Evolutionary conservation across 2,797 vertebrate species (phyloP).

Genomic region (Gymnocypris eckloni): DNA sequence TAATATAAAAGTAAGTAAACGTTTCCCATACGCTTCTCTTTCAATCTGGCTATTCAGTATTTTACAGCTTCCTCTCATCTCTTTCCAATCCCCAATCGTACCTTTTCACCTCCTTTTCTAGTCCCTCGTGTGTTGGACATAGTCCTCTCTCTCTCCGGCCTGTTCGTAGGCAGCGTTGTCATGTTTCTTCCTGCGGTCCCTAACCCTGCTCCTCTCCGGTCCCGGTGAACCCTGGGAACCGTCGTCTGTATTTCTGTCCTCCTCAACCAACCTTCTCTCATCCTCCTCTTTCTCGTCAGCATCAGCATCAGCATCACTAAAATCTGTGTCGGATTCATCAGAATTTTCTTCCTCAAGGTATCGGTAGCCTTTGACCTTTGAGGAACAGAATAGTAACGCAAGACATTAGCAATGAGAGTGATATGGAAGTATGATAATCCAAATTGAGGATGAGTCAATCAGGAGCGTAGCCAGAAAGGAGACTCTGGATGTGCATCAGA

Average conservation of each 20-base stretch:
- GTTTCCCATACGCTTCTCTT: not conserved
- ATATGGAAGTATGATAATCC: not conserved
- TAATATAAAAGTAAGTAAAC: not conserved
- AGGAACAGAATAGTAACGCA: conserved; percentile 8
- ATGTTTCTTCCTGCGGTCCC: conserved; percentile 55
- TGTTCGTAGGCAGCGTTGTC: conserved; percentile 43
- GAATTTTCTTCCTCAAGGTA: conserved; percentile 94
- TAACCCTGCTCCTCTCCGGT: conserved; percentile 61
- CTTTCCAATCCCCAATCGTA: not conserved
- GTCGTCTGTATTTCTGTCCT: conserved; percentile 49
- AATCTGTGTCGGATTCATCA: conserved; percentile 86
- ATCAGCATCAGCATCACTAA: conserved; percentile 62
- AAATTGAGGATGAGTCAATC: not conserved
- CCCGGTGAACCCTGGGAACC: conserved; percentile 63
- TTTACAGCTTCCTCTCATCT: not conserved
- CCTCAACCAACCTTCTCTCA: conserved; percentile 45
- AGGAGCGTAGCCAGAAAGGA: too few relatives aligned
- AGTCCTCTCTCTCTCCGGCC: conserved; percentile 58
- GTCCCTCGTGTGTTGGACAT: not conserved
- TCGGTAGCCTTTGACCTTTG: conserved; percentile 89
- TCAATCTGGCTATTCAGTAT: conserved; percentile 10
- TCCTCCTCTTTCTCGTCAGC: conserved; percentile 60
- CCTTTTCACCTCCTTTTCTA: conserved; percentile 19
- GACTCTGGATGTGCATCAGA: too few relatives aligned
- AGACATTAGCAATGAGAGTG: not conserved